Percentiles rank a stretch among this genome's conserved stretches.
Evolutionary conservation across 2,113 vertebrate species (phyloP).

Genomic region (Lonchura striata): DNA sequence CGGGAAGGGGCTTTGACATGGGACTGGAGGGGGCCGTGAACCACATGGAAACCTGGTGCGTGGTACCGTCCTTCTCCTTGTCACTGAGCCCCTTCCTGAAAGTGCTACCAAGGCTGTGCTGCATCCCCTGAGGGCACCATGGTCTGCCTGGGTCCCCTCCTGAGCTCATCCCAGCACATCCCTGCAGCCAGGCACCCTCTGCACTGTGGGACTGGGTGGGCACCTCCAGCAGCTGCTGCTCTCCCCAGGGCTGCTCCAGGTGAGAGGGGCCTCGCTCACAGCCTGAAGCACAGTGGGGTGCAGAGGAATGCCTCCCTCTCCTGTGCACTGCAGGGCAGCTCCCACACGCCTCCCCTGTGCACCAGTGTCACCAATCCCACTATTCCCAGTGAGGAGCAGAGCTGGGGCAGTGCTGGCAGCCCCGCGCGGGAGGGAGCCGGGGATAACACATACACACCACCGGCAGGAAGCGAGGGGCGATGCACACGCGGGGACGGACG

Average conservation of each 20-base stretch:
- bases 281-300: fast-evolving
- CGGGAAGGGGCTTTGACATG: fast-evolving
- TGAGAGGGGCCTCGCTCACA: fast-evolving
- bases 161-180: background rate
- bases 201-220: background rate
- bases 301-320: background rate
- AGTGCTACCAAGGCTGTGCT: background rate
- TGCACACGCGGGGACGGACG: background rate
- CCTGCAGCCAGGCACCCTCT: background rate
- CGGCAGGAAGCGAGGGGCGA: background rate
- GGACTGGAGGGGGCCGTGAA: background rate
- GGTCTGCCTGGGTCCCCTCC: background rate
- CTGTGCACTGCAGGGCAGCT: background rate
- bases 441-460: background rate
- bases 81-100: background rate
- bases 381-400: background rate
- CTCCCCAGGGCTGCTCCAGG: background rate
- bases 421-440: background rate
- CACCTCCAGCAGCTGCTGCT: background rate
- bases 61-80: background rate
- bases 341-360: background rate
- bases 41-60: fast-evolving
- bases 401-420: background rate
- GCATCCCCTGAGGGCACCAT: background rate
- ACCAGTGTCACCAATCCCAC: background rate